Base-by-base conservation (phyloP, 2,113 vertebrate genomes). In the Dromiciops gliroides region DNA sequence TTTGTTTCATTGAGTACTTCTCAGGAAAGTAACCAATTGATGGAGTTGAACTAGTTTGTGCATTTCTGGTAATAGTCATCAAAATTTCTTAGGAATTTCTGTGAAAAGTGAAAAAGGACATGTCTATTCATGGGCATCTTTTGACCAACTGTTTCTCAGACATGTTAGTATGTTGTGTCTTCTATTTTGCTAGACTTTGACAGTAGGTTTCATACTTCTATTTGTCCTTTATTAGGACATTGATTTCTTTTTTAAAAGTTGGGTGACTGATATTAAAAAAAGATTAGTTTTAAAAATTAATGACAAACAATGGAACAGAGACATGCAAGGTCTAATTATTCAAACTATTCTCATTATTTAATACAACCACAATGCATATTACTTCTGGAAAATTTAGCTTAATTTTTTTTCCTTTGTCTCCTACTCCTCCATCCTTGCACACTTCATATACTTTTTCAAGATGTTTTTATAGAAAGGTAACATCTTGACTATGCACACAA, bases 341-440 rank as follows among this genome's bases (percentile, higher is more conserved):
- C 95, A 50, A 23, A 92, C 44, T 92, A 44, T 83, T 94, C 94
- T 94, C 60, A 92, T 95, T 75, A 37, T 89, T 97, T 60, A 94
- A 28, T 91, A 31, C 48, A 90, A 94, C 89, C 52, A 49, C 93
- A 88, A 67, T 48, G 91, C 31, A 8, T 44, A n/a, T 23, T 83
- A 5, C n/a, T 83, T 83, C n/a, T 22, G 37, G 67, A 83, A 83
- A 23, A 44, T 44, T 44, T n/a, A 23, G n/a, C 67, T 83, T 83
- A 22, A 44, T 83, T 44, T 83, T 67, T 83, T 56, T 60, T 14
- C 37, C 37, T 83, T 19, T 22, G n/a, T 83, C 37, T 44, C 19
- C 16, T 67, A 67, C 31, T 75, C 37, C 37, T 83, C 67, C 67
- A 83, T 22, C 6, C 67, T n/a, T 83, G n/a, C 19, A 83, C n/a